These are phyloP conservation scores for Palythoa grandiflora DNA, from an alignment of 92 coral and sea anemone genomes.

Conservation along the genomic window DNA sequence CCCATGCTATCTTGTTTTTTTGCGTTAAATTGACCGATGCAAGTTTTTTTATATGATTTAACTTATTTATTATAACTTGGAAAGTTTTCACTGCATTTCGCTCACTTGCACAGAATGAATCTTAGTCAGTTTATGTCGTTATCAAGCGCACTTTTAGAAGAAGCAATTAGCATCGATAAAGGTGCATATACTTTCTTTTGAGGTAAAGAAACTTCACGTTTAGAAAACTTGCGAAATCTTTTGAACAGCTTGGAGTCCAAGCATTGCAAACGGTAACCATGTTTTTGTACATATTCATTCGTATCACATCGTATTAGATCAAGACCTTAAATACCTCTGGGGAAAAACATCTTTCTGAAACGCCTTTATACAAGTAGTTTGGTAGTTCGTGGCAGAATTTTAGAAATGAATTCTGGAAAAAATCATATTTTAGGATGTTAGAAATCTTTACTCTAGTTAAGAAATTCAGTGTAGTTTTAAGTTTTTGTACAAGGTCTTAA, in stretches of 20 bases:
- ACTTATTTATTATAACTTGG: background rate
- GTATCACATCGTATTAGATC: background rate
- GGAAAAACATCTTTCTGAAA: background rate
- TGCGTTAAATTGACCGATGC: background rate
- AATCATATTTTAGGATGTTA: too few relatives aligned
- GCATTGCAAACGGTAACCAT: slow-evolving; percentile 2
- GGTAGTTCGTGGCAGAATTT: background rate
- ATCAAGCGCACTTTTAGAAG: background rate
- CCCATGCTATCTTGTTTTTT: background rate
- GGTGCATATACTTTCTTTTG: slow-evolving; percentile 9
- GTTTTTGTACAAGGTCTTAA: background rate
- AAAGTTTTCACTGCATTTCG: background rate
- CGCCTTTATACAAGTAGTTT: background rate
- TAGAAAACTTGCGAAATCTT: slow-evolving; percentile 5
- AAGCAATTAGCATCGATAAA: background rate
- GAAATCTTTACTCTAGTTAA: background rate
- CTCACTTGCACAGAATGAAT: background rate
- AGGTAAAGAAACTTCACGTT: background rate
- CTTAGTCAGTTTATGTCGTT: background rate
- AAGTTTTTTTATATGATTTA: background rate
- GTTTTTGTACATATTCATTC: slow-evolving; percentile 41
- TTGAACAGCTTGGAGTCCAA: slow-evolving; percentile 22
- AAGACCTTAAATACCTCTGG: background rate
- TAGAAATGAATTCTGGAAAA: background rate
- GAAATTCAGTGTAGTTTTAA: background rate